Evolutionary conservation across 2,113 vertebrate genomes (phyloP).

Genomic region (Archocentrus centrarchus): DNA sequence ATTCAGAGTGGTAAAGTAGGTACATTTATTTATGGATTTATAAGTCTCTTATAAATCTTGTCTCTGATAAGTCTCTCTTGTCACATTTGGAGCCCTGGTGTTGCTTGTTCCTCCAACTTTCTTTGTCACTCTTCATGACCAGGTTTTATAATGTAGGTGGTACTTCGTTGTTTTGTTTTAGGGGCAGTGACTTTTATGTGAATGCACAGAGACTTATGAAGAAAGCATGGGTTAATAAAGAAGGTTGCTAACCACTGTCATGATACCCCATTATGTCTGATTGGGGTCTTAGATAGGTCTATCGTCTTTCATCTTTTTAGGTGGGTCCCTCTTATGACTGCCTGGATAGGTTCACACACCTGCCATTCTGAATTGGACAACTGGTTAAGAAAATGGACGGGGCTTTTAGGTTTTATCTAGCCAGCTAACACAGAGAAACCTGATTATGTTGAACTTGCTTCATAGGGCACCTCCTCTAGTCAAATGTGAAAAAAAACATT

Average conservation of each 20-base stretch:
- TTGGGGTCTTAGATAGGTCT: background rate
- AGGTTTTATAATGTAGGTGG: background rate
- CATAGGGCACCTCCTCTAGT: background rate
- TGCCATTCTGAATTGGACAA: background rate
- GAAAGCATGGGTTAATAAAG: background rate
- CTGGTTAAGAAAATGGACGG: background rate
- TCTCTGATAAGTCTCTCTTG: background rate
- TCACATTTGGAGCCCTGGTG: background rate
- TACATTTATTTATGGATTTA: background rate
- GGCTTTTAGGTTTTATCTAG: background rate
- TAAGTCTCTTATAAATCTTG: background rate
- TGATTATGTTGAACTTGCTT: background rate
- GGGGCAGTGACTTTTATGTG: background rate
- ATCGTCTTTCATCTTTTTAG: background rate
- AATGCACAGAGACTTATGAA: background rate
- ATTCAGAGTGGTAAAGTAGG: background rate
- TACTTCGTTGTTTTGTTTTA: background rate
- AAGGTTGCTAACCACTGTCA: background rate
- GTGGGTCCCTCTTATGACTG: background rate
- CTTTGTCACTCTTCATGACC: background rate
- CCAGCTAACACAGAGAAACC: background rate
- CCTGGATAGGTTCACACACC: background rate
- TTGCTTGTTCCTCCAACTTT: too few relatives aligned
- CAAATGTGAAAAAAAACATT: background rate
- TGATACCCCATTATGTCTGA: too few relatives aligned